Evolutionary conservation across 64 coral and sea anemone species (phyloP), one percentile per base, ranked within the genome.

Genomic region (Montipora foliosa): DNA sequence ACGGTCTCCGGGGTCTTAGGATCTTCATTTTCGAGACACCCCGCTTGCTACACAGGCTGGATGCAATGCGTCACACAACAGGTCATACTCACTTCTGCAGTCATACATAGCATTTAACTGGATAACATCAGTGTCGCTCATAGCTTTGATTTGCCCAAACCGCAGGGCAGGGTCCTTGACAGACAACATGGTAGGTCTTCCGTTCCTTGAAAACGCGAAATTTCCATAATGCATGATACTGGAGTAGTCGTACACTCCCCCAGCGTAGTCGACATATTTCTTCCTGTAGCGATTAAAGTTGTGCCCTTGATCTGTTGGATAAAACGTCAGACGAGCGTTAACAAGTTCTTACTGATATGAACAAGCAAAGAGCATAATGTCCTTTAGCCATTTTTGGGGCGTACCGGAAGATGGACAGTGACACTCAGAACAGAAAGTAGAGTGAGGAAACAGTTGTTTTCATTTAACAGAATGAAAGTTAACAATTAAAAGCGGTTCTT

Each of bases 161-260:
- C 60, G 44, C 15, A 44, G 14, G 20, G 50, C 19, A 19, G 89
- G 81, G 50, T 95, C 15, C 4, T 70, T 84, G 1, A 95, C 79
- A 51, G 78, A 61, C 19, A 64, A 69, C 45, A 95, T 72, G 9
- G 94, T 95, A 4, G 82, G 76, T 51, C 49, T 95, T 7, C 70
- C 22, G 13, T 95, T 95, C 67, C 29, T 91, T 24, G 82, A 87
- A 74, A 95, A 95, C 47, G 75, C 67, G 5, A 10, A 60, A 13
- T 92, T 92, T 5, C 89, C 94, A 73, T 95, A 95, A 66, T 95
- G 94, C 94, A 95, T 95, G n/a, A 95, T 50, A 50, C 89, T 91
- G 16, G 69, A 17, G 14, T 82, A 75, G 66, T 95, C 94, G 44
- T 91, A 95, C 14, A 89, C 8, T 9, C 49, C n/a, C 4, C 80